Evolutionary conservation across 2,888 invertebrate genomes (phyloP).

Genomic region (Phyllotreta cruciferae): DNA sequence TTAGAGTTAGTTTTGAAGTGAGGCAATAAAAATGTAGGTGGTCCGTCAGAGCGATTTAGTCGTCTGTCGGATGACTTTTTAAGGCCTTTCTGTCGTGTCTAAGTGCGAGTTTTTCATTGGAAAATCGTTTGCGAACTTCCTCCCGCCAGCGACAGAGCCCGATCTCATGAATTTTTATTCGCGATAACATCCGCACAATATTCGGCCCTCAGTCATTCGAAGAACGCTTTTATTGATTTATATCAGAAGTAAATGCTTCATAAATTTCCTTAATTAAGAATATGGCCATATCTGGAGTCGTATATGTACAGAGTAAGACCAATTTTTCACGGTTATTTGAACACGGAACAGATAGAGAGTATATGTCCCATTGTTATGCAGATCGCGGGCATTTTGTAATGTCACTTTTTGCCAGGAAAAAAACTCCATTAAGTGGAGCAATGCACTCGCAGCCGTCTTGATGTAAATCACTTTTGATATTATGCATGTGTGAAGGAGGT

Average conservation of each 20-base stretch:
- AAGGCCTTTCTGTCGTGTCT: constrained; percentile 16
- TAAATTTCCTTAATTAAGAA: constrained; percentile 47
- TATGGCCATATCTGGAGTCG: constrained; percentile 43
- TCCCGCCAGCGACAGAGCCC: constrained; percentile 22
- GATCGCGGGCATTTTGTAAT: constrained; percentile 38
- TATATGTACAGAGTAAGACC: constrained; percentile 41
- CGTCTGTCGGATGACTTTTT: constrained; percentile 13
- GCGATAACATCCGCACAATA: constrained; percentile 34
- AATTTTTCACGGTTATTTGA: constrained; percentile 45
- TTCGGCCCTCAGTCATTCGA: constrained; percentile 38
- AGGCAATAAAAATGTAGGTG: constrained; percentile 10
- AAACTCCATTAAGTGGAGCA: constrained; percentile 43
- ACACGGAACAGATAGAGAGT: constrained; percentile 39
- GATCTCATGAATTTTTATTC: constrained; percentile 38
- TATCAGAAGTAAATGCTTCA: constrained; percentile 40
- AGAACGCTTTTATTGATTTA: constrained; percentile 42
- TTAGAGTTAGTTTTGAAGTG: background rate
- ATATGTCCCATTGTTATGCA: constrained; percentile 39
- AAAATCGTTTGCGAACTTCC: constrained; percentile 10
- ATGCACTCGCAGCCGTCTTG: constrained; percentile 40
- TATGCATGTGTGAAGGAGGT: constrained; percentile 50
- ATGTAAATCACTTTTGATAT: constrained; percentile 50
- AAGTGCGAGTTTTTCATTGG: constrained; percentile 17
- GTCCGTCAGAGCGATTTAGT: constrained; percentile 19
- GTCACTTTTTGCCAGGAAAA: constrained; percentile 38